Evolutionary conservation across 35 echinoderm and acorn worm genomes (phyloP), one percentile per base, ranked within the genome.

Genomic region (Apostichopus californicus): DNA sequence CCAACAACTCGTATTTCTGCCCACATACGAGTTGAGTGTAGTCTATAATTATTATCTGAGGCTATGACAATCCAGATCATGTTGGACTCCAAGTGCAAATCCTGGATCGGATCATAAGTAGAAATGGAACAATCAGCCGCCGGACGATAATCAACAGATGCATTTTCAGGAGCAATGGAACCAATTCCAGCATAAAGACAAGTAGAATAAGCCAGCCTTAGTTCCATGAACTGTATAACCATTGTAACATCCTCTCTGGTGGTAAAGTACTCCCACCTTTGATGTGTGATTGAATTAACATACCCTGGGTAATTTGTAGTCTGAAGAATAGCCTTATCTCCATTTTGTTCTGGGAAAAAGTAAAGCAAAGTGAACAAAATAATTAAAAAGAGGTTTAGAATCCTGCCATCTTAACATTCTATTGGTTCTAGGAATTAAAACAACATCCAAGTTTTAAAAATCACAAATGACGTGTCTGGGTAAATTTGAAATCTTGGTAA

Each of bases 91-190:
- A 83, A 55, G 80, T 56, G 17, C 34, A 83, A 83, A 83, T 83
- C 80, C 15, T 83, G 34, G 6, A 83, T 55, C 2, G 80, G 80
- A 34, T 55, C 80, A 55, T 83, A 57, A 12, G 8, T 0, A 9
- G 80, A 54, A 9, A 83, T 8, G 8, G 6, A 9, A 83, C 46
- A 83, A n/a, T 83, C 80, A 17, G 46, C 34, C 17, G 80, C 52
- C 55, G 80, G 80, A 8, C 80, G 21, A 34, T 83, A 83, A 83
- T 83, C 53, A 83, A 83, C 80, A 18, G 52, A 83, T 3, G 80
- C 34, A 5, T 83, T 55, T 55, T 83, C 80, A 4, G 80, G 80
- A 34, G 55, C 34, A 12, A 83, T 8, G 8, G 34, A 46, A 3
- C 80, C 80, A 55, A 55, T 34, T 12, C 80, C 80, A 8, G 80